Evolutionary conservation across 2,797 vertebrate genomes (phyloP), one percentile per base, ranked within the genome.

Genomic region (Chelon labrosus): DNA sequence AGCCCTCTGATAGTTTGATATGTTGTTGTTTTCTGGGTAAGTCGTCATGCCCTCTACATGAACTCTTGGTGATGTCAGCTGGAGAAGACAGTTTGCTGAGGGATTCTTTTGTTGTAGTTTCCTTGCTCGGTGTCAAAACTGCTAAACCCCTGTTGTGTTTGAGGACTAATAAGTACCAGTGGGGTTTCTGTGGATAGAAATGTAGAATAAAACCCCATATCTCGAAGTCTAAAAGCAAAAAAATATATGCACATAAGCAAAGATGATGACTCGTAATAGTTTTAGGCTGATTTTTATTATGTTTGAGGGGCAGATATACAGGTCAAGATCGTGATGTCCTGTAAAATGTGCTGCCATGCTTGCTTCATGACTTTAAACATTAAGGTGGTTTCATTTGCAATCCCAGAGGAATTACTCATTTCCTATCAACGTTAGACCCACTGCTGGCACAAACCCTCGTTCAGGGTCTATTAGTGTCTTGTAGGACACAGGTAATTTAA

Each of bases 401-500:
- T 85, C 80, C 59, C 79, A 44, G 52, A 38, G 74, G 82, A 88
- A 84, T 85, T 81, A 69, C 68, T 82, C 58, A 75, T 85, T 85
- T 82, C 73, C 74, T 77, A 60, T 87, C 84, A 70, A 74, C 14
- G 13, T 76, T 80, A 77, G 71, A 64, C 79, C 77, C 80, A 69
- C 64, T 56, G 71, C 68, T 79, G 76, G 67, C 75, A 80, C 81
- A 87, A 87, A 87, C 65, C 64, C 74, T 59, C 4, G 7, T 75
- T 84, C 78, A 78, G 63, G 88, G 77, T 92, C 84, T 87, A 89
- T 92, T 91, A 93, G 91, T 89, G 82, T 88, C 88, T 85, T 90
- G 88, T 89, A 91, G 84, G 87, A 92, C 89, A 86, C 91, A 92
- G 89, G 90, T 91, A 89, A 93, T 92, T 92, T 83, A 89, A 93